Percentiles rank a stretch among this genome's conserved stretches.
These are phyloP conservation scores for Rostratula benghalensis DNA, from an alignment of 2,113 vertebrate genomes.

Conservation along the genomic window DNA sequence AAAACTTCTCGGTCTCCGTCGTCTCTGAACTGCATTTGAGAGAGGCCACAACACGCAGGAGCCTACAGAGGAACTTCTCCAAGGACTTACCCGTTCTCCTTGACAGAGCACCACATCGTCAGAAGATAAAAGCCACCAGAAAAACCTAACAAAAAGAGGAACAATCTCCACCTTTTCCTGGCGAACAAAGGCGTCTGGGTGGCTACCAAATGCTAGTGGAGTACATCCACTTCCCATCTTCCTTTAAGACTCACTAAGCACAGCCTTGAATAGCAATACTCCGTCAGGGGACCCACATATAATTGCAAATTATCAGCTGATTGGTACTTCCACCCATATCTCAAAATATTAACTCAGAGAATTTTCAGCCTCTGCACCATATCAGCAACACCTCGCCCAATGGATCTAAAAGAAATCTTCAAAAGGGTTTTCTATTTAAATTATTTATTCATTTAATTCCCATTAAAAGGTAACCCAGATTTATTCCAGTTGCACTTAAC, in stretches of 20 bases:
- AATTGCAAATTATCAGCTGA: not conserved
- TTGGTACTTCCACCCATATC: not conserved
- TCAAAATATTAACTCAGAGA: not conserved
- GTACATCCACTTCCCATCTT: not conserved
- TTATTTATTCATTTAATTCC: not conserved
- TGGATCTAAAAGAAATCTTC: not conserved
- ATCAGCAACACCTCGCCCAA: not conserved
- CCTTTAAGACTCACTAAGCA: not conserved
- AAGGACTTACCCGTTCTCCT: not conserved
- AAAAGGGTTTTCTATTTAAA: not conserved
- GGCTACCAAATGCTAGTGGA: not conserved
- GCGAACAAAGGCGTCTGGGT: not conserved
- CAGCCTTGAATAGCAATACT: not conserved
- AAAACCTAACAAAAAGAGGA: not conserved
- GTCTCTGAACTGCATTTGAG: not conserved
- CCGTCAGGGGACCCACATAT: not conserved
- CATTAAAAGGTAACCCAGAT: slow-evolving; percentile 4
- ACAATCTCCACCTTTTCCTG: not conserved
- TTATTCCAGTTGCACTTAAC: not conserved
- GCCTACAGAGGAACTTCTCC: not conserved
- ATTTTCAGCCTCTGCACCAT: not conserved
- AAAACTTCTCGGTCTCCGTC: not conserved
- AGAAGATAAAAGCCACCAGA: not conserved
- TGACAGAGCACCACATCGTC: not conserved
- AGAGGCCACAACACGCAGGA: not conserved